phyloP scores from a whole-genome alignment of 2,113 vertebrate genomes.

The Colossoma macropomum region DNA sequence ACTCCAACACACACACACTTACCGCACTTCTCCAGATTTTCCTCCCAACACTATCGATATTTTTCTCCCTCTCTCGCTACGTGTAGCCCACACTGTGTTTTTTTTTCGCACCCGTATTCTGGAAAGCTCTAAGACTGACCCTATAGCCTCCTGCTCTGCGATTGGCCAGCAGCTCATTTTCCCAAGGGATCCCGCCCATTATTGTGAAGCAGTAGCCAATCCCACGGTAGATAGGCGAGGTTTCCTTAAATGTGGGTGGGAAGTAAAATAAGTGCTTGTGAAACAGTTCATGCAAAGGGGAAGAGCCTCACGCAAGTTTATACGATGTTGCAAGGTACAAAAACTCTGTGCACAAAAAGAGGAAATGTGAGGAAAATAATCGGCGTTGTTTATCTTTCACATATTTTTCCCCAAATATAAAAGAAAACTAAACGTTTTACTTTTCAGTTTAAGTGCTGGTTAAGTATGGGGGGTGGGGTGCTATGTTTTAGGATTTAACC shows the following conservation, averaged over 20 bases:
- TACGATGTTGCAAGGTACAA: background rate
- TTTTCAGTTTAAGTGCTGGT: too few relatives aligned
- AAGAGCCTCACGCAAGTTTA: background rate
- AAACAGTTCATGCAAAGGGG: background rate
- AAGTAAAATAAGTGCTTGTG: background rate
- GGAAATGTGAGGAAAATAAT: too few relatives aligned
- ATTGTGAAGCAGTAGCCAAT: background rate
- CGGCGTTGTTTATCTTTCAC: too few relatives aligned
- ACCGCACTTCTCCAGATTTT: background rate
- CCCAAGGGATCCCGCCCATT: too few relatives aligned
- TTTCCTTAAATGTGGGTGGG: background rate
- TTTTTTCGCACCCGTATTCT: background rate
- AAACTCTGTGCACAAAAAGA: background rate
- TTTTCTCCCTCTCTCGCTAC: background rate
- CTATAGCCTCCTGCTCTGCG: background rate
- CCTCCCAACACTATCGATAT: background rate
- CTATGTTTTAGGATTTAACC: too few relatives aligned
- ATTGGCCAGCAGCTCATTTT: background rate
- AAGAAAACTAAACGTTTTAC: too few relatives aligned
- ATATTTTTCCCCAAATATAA: too few relatives aligned
- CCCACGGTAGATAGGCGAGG: too few relatives aligned
- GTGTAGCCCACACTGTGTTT: background rate
- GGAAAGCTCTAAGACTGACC: background rate
- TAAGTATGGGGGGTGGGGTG: too few relatives aligned
- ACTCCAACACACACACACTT: background rate